Evolutionary conservation across 2,797 vertebrate genomes (phyloP), one percentile per base, ranked within the genome.

Genomic region (Threskiornis aethiopicus): DNA sequence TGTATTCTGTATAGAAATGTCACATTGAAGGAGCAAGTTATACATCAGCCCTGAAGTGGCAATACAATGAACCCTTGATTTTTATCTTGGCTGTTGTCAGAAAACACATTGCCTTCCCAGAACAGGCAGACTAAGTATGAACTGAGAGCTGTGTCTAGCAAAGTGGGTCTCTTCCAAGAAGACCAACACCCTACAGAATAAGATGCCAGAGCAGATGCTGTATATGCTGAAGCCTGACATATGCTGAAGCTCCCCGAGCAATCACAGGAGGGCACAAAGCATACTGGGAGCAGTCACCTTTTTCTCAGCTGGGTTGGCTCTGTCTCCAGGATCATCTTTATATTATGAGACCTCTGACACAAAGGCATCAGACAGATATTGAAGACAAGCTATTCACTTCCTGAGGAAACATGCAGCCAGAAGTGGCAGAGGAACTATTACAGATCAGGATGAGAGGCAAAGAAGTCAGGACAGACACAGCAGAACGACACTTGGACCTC

Each of bases 161-260:
- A 87, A 86, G 64, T 1, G 47, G 54, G 78, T 79, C 65, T 91
- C 62, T 62, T 86, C 80, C 88, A 84, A 72, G 76, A 80, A 51
- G 72, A 75, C 72, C 92, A 93, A 5, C 52, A 69, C 54, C 42
- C 76, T 57, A 2, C 4, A 10, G 79, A 57, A 17, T 28, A 29
- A 87, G 92, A 65, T 47, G 80, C 73, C 77, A 51, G 88, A 88
- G 90, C 85, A 94, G 90, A 57, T 86, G 83, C 88, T 90, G 54
- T 33, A 5, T 57, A 35, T 78, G 85, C 80, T 84, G 79, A 57
- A 71, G 59, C 52, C 57, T 70, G 10, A 49, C 61, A 51, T 20
- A 54, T 0, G 4, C 67, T 83, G 78, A 57, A 72, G 35, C 7
- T 54, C 35, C 24, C 55, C 49, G 62, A 91, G 46, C 79, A 78